phyloP scores from a whole-genome alignment of 2,113 vertebrate species.

The Melanerpes formicivorus region DNA sequence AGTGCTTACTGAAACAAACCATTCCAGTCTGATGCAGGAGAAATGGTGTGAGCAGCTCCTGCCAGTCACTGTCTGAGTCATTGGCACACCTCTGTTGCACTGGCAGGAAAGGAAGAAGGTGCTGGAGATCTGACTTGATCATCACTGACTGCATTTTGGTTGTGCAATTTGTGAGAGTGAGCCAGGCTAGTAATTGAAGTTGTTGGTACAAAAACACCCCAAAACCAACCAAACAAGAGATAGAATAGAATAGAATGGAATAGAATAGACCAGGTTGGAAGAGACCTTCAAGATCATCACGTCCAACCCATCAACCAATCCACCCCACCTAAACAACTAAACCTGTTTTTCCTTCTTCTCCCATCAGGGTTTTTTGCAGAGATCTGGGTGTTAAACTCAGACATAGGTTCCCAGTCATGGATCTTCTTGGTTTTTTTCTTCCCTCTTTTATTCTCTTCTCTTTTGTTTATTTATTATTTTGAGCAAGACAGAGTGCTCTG shows the following conservation, averaged over 20 bases:
- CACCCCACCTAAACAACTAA: too few species aligned
- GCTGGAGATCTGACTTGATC: not conserved
- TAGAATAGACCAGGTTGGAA: too few species aligned
- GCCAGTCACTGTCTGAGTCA: not conserved
- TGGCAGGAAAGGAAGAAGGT: not conserved
- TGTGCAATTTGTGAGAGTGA: not conserved
- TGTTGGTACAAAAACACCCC: not conserved
- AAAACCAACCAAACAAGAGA: not conserved
- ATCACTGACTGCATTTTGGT: not conserved
- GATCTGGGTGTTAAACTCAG: not conserved
- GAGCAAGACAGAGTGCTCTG: not conserved
- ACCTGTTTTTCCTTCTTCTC: not conserved
- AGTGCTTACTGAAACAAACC: conserved; percentile 19
- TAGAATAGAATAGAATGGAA: too few species aligned
- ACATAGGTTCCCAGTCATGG: not conserved
- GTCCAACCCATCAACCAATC: too few species aligned
- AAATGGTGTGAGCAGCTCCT: not conserved
- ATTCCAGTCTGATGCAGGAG: not conserved
- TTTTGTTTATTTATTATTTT: not conserved
- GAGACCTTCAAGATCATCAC: too few species aligned
- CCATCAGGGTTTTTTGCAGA: not conserved
- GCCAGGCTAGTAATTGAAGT: not conserved
- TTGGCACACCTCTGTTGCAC: not conserved
- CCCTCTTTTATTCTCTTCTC: not conserved
- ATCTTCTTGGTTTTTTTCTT: not conserved